Percentiles rank a stretch among this genome's conserved stretches.
phyloP scores from a whole-genome alignment of 2,888 invertebrate genomes.

The Malthinus flaveolus region DNA sequence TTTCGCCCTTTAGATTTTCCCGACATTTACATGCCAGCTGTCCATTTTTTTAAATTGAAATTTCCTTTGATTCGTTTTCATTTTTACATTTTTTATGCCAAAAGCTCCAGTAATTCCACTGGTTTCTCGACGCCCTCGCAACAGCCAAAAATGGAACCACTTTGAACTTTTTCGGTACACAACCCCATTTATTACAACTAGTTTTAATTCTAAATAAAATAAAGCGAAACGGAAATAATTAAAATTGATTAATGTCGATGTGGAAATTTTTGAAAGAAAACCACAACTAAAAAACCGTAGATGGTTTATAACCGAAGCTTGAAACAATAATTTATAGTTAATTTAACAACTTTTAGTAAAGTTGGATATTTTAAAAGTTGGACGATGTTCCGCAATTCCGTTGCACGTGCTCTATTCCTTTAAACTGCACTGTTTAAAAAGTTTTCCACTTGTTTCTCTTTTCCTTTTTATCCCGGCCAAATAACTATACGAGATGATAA shows the following conservation, averaged over 20 bases:
- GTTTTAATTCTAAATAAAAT: too few relatives aligned
- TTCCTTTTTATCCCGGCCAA: neutral
- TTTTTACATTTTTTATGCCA: too few relatives aligned
- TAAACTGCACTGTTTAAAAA: slow-evolving; percentile 23
- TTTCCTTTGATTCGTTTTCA: too few relatives aligned
- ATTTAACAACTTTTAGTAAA: slow-evolving; percentile 19
- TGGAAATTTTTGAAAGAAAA: slow-evolving; percentile 1
- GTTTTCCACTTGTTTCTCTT: slow-evolving; percentile 13
- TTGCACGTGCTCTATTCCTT: slow-evolving; percentile 23
- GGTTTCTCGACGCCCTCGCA: too few relatives aligned
- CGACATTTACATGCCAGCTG: too few relatives aligned
- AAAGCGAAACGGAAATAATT: neutral
- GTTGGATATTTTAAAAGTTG: slow-evolving; percentile 19
- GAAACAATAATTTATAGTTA: slow-evolving; percentile 27
- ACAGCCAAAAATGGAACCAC: too few relatives aligned
- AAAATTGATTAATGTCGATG: neutral
- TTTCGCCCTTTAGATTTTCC: too few relatives aligned
- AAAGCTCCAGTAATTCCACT: too few relatives aligned
- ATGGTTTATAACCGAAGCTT: slow-evolving; percentile 15
- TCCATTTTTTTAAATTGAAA: too few relatives aligned
- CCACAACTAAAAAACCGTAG: slow-evolving; percentile 7
- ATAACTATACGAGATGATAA: neutral
- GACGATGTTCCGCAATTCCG: slow-evolving; percentile 21
- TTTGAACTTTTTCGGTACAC: neutral
- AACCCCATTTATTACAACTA: neutral